Conservation (phyloP, 1,140 invertebrate genomes). For the Coptotermes formosanus region DNA sequence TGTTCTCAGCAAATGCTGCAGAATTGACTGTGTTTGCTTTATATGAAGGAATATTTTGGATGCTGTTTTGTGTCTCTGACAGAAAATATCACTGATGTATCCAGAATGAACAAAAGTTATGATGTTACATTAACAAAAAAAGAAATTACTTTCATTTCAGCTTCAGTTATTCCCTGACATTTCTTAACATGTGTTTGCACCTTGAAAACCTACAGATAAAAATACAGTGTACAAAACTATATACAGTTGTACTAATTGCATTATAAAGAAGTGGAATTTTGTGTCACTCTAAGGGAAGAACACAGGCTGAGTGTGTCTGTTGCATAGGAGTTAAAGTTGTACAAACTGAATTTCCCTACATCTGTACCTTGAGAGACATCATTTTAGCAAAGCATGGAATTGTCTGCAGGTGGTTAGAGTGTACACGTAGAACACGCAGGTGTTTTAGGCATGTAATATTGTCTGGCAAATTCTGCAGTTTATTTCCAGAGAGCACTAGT, state of each 20-base stretch:
- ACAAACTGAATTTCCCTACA: background rate
- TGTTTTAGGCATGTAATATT: slow-evolving; percentile 69
- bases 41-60: too few species aligned
- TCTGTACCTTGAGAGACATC: slow-evolving; percentile 61
- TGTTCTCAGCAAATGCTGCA: too few species aligned
- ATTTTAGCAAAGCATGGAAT: slow-evolving; percentile 74
- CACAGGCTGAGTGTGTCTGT: too few species aligned
- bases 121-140: background rate
- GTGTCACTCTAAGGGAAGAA: too few species aligned
- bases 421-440: slow-evolving; percentile 72
- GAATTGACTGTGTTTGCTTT: too few species aligned
- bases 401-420: slow-evolving; percentile 74
- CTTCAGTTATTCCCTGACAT: too few species aligned
- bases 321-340: background rate
- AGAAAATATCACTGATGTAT: background rate
- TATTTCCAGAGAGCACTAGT: slow-evolving; percentile 78
- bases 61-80: background rate
- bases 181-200: too few species aligned
- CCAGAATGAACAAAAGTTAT: background rate
- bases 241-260: background rate
- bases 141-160: background rate
- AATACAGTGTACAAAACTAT: background rate
- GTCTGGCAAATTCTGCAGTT: slow-evolving; percentile 71
- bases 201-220: background rate
- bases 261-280: background rate